These are phyloP conservation scores for Leptinotarsa tumamoca DNA, from an alignment of 2,888 invertebrate species.

Conservation along the genomic window DNA sequence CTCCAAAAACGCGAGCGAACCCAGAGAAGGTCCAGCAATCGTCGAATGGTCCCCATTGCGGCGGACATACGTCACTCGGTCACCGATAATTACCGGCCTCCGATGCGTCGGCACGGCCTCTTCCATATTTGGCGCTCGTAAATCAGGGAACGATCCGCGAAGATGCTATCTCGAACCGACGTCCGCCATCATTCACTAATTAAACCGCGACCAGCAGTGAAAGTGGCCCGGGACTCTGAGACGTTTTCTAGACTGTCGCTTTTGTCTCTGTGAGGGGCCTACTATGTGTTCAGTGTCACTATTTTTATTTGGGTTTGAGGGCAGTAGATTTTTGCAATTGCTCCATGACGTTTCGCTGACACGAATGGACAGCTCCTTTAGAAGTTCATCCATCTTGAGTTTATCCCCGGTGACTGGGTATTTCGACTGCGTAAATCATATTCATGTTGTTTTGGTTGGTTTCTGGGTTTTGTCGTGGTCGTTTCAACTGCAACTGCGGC, in stretches of 20 bases:
- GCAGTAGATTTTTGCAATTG: no score
- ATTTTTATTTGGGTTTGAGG: no score
- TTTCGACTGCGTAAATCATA: no score
- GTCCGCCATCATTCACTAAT: slow-evolving; percentile 1
- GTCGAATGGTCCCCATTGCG: not conserved
- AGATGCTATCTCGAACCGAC: not conserved
- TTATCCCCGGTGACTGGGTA: no score
- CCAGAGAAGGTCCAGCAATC: not conserved
- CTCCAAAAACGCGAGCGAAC: not conserved
- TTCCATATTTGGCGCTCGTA: slow-evolving; percentile 6
- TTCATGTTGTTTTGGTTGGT: no score
- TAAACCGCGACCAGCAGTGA: not conserved
- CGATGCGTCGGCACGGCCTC: not conserved
- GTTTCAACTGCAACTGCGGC: no score
- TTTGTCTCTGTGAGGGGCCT: not conserved
- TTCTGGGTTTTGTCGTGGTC: no score
- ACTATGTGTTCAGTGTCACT: not conserved
- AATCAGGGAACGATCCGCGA: not conserved
- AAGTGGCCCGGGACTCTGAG: not conserved
- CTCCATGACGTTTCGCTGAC: no score
- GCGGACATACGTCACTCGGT: slow-evolving; percentile 1
- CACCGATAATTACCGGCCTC: slow-evolving; percentile 1
- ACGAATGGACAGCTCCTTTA: no score
- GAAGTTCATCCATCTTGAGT: no score
- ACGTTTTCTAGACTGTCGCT: not conserved